phyloP scores from a whole-genome alignment of 2,888 invertebrate species.

The Microplitis deprimator region DNA sequence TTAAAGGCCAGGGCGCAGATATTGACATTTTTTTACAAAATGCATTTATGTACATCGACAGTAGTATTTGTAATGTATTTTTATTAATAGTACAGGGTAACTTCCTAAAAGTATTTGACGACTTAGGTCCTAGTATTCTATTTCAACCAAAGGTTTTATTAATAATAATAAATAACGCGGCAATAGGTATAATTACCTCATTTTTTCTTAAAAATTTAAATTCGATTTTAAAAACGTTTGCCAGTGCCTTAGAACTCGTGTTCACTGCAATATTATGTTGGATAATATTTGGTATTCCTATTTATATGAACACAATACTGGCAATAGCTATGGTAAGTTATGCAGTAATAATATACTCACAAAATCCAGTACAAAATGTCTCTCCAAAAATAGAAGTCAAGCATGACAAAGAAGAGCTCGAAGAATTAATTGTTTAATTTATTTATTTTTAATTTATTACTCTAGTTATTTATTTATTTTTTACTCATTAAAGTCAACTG shows the following conservation, averaged over 20 bases:
- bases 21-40: slow-evolving; percentile 95
- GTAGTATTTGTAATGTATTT: slow-evolving; percentile 90
- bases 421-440: slow-evolving; percentile 14
- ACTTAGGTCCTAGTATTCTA: slow-evolving; percentile 73
- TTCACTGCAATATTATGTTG: slow-evolving; percentile 92
- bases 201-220: slow-evolving; percentile 94
- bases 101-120: slow-evolving; percentile 75
- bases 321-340: slow-evolving; percentile 87
- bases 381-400: slow-evolving; percentile 43
- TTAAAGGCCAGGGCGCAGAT: slow-evolving; percentile 87
- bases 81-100: slow-evolving; percentile 80
- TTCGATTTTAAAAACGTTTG: slow-evolving; percentile 96
- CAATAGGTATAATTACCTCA: slow-evolving; percentile 93
- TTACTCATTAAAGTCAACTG: neutral
- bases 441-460: neutral
- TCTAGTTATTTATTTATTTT: neutral
- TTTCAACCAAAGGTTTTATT: slow-evolving; percentile 81
- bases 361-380: slow-evolving; percentile 82
- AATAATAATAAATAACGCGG: slow-evolving; percentile 90
- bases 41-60: slow-evolving; percentile 95
- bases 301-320: slow-evolving; percentile 85
- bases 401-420: slow-evolving; percentile 31
- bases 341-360: slow-evolving; percentile 89
- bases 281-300: slow-evolving; percentile 87
- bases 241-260: slow-evolving; percentile 91